phyloP scores from a whole-genome alignment of 1,140 invertebrate genomes.

The Drosophila busckii region DNA sequence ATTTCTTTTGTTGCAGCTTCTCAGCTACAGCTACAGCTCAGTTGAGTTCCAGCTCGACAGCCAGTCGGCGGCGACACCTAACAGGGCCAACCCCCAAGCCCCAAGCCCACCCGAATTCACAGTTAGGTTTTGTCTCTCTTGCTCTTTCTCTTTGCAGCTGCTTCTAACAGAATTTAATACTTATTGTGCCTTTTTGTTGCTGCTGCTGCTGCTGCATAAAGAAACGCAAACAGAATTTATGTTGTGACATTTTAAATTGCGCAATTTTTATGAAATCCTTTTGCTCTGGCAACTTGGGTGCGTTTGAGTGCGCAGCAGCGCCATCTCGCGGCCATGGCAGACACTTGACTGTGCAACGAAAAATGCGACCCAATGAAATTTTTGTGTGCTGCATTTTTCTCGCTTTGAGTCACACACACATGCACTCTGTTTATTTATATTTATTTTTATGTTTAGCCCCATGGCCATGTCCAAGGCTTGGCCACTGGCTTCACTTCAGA shows the following conservation, averaged over 20 bases:
- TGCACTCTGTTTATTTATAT: constrained; percentile 61
- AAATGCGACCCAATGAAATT: constrained; percentile 64
- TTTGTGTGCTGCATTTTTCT: constrained; percentile 59
- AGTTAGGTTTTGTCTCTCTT: not conserved
- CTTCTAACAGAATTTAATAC: constrained; percentile 76
- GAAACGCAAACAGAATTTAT: constrained; percentile 78
- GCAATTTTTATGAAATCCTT: constrained; percentile 79
- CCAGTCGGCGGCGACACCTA: constrained; percentile 68
- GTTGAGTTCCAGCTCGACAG: constrained; percentile 53
- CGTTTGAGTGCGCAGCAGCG: constrained; percentile 42
- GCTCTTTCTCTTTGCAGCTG: constrained; percentile 34
- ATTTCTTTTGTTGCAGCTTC: constrained; percentile 64
- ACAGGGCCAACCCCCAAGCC: constrained; percentile 2
- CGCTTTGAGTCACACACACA: constrained; percentile 6
- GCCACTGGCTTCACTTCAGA: constrained; percentile 40
- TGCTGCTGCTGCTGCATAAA: constrained; percentile 59
- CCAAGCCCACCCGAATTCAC: not conserved
- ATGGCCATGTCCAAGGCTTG: constrained; percentile 25
- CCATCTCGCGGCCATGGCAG: constrained; percentile 26
- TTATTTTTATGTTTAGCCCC: constrained; percentile 69
- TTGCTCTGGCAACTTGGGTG: constrained; percentile 28
- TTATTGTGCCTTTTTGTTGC: constrained; percentile 49
- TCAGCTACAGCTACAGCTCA: too few species aligned
- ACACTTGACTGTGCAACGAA: constrained; percentile 49
- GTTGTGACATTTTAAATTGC: constrained; percentile 79